Evolutionary conservation across 2,113 vertebrate genomes (phyloP).

Genomic region (Lasiurus cinereus): DNA sequence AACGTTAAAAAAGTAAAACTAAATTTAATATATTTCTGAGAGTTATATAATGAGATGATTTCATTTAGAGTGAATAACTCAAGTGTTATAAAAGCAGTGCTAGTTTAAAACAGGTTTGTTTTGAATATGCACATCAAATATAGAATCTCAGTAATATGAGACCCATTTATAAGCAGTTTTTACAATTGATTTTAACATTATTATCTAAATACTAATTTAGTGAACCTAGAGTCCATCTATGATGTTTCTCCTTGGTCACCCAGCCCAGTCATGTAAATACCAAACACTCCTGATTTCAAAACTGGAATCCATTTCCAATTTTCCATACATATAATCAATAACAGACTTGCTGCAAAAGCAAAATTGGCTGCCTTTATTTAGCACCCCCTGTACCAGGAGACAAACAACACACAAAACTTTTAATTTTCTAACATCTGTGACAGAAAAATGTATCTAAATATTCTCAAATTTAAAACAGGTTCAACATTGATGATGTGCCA

Average conservation of each 20-base stretch:
- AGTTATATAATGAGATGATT: slow-evolving; percentile 55
- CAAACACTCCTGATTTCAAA: background rate
- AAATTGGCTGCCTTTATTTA: background rate
- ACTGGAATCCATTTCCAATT: background rate
- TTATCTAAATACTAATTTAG: background rate
- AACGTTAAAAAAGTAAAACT: slow-evolving; percentile 41
- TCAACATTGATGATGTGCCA: background rate
- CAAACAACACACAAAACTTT: background rate
- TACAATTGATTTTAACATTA: background rate
- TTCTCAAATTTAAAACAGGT: background rate
- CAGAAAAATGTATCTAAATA: background rate
- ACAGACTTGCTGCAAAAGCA: background rate
- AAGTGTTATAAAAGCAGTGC: background rate
- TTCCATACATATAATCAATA: background rate
- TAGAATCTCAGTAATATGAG: background rate
- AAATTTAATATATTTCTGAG: slow-evolving; percentile 52
- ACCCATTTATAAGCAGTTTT: background rate
- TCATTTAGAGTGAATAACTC: slow-evolving; percentile 36
- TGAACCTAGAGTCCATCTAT: background rate
- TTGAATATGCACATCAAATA: slow-evolving; percentile 18
- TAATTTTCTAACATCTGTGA: background rate
- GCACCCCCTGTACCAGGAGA: background rate
- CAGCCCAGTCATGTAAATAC: background rate
- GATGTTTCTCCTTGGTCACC: background rate
- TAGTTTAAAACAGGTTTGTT: slow-evolving; percentile 27